Evolutionary conservation across 2,797 vertebrate genomes (phyloP).

Genomic region (Diplodus sargus): DNA sequence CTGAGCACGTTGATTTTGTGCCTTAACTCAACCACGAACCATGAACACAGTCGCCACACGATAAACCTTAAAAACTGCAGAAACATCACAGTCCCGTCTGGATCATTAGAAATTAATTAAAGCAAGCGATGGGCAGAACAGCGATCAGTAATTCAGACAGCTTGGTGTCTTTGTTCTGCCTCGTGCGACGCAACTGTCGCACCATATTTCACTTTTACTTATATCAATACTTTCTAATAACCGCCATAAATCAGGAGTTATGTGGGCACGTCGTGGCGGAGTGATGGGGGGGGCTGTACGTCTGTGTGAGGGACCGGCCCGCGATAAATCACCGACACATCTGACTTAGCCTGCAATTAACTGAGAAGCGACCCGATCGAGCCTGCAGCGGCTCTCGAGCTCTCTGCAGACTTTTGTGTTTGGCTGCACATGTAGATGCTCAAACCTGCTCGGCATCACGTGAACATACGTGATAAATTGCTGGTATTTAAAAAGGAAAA

Average conservation of each 20-base stretch:
- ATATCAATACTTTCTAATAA: conserved; percentile 55
- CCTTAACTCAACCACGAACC: too few relatives aligned
- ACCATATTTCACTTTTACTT: conserved; percentile 51
- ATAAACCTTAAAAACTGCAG: too few relatives aligned
- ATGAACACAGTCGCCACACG: too few relatives aligned
- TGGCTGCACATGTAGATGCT: not conserved
- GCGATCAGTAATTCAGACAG: not conserved
- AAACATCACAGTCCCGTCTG: too few relatives aligned
- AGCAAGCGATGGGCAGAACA: not conserved
- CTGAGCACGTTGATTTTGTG: too few relatives aligned
- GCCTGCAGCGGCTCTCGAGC: conserved; percentile 7
- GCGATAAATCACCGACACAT: conserved; percentile 48
- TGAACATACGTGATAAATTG: not conserved
- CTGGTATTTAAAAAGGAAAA: not conserved
- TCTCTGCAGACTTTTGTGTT: conserved; percentile 14
- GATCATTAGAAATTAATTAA: not conserved
- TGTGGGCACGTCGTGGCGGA: conserved; percentile 25
- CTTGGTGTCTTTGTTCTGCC: not conserved
- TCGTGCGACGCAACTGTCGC: not conserved
- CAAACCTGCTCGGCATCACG: not conserved
- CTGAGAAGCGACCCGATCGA: conserved; percentile 10
- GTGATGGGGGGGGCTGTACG: conserved; percentile 24
- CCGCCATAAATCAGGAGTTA: conserved; percentile 41
- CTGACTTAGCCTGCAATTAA: conserved; percentile 46
- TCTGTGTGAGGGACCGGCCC: conserved; percentile 26